Evolutionary conservation across 35 echinoderm and acorn worm genomes (phyloP).

Genomic region (Amphiura filiformis): DNA sequence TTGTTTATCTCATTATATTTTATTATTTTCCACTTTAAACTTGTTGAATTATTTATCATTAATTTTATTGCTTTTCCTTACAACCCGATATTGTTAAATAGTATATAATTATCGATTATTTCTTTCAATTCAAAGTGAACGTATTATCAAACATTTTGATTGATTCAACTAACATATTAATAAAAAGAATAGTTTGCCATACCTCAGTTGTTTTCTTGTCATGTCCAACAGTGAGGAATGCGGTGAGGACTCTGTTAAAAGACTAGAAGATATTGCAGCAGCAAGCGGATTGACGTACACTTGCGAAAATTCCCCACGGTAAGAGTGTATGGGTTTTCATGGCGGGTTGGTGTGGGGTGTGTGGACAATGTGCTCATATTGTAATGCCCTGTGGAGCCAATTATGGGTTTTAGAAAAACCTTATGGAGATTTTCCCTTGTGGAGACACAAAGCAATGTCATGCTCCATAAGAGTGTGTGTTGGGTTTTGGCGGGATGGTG

Average conservation of each 20-base stretch:
- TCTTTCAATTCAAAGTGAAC: neutral
- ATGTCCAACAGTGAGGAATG: constrained; percentile 16
- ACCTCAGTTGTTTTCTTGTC: neutral
- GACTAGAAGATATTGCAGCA: neutral
- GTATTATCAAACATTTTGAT: neutral
- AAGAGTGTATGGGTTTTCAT: too few species aligned
- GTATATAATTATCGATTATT: neutral
- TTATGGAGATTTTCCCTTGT: too few species aligned
- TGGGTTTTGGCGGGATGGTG: too few species aligned
- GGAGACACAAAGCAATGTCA: too few species aligned
- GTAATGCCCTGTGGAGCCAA: too few species aligned
- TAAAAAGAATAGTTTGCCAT: neutral
- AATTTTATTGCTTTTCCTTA: neutral
- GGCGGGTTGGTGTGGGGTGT: too few species aligned
- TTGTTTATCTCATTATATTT: neutral
- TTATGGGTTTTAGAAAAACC: too few species aligned
- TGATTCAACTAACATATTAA: neutral
- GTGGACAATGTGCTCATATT: too few species aligned
- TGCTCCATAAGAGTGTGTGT: too few species aligned
- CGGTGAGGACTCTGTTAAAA: neutral
- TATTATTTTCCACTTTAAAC: neutral
- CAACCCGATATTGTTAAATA: neutral
- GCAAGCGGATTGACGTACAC: neutral
- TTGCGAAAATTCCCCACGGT: constrained; percentile 16
- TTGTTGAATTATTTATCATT: neutral